Evolutionary conservation across 2,113 vertebrate species (phyloP).

Genomic region (Motacilla alba): DNA sequence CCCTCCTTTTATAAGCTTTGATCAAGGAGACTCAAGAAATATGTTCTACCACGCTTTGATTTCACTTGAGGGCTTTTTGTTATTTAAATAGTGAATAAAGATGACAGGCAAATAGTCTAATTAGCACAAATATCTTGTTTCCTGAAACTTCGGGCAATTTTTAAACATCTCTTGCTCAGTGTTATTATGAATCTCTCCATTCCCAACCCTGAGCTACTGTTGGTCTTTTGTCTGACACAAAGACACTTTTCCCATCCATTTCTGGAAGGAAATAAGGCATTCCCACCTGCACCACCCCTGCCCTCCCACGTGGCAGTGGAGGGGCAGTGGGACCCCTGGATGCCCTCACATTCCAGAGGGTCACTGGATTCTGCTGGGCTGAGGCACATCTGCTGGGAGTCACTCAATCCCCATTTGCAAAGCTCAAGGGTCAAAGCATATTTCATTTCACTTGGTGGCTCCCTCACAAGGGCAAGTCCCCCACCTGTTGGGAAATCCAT

Average conservation of each 20-base stretch:
- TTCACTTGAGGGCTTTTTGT: conserved; percentile 30
- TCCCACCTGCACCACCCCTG: not conserved
- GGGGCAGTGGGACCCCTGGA: not conserved
- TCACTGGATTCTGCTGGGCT: not conserved
- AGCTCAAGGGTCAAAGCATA: not conserved
- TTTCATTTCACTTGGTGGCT: not conserved
- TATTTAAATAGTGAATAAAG: conserved; percentile 41
- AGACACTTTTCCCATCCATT: not conserved
- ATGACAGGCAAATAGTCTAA: conserved; percentile 34
- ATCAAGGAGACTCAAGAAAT: conserved; percentile 13
- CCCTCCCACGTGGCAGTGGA: fast-evolving
- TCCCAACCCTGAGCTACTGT: not conserved
- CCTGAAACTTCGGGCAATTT: not conserved
- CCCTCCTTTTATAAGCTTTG: not conserved
- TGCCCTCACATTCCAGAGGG: not conserved
- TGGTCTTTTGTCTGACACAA: not conserved
- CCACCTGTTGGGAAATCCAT: not conserved
- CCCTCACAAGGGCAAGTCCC: not conserved
- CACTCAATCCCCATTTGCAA: not conserved
- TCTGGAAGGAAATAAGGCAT: not conserved
- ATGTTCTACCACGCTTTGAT: conserved; percentile 9
- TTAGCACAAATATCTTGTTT: conserved; percentile 31
- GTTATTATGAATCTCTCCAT: not conserved
- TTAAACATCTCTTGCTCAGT: not conserved
- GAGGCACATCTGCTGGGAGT: not conserved